These are phyloP conservation scores for Mormyrops attenuatus DNA, from an alignment of 2,797 vertebrate species.

Conservation along the genomic window DNA sequence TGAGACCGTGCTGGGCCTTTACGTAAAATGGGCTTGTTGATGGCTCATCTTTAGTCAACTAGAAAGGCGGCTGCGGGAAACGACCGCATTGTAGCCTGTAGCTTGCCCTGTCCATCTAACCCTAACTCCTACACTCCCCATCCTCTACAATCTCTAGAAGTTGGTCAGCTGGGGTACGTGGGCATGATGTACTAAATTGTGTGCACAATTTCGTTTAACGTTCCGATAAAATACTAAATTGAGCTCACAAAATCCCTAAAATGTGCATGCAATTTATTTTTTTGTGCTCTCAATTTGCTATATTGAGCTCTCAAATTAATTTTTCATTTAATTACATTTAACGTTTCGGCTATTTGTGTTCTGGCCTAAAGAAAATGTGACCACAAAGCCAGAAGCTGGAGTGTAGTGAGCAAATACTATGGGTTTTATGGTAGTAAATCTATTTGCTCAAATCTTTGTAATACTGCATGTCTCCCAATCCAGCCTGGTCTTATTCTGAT, in stretches of 20 bases:
- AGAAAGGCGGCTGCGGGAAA: background rate
- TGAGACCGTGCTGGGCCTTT: background rate
- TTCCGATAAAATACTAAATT: background rate
- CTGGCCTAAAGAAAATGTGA: background rate
- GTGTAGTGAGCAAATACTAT: background rate
- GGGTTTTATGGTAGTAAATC: background rate
- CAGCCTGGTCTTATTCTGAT: background rate
- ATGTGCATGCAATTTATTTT: background rate
- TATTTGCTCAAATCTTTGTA: background rate
- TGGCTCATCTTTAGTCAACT: slow-evolving; percentile 24
- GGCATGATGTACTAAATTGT: background rate
- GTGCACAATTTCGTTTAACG: background rate
- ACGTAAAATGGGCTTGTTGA: slow-evolving; percentile 22
- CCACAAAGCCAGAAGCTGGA: background rate
- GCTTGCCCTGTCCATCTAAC: slow-evolving; percentile 15
- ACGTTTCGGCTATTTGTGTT: background rate
- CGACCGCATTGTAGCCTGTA: background rate
- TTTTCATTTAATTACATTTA: background rate
- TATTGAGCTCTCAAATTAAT: background rate
- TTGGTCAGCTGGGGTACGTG: background rate
- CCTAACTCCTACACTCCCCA: background rate
- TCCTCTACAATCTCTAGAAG: background rate
- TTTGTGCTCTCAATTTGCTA: background rate
- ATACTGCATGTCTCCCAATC: background rate
- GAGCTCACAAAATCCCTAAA: background rate